Evolutionary conservation across 2,888 invertebrate species (phyloP).

Genomic region (Drosophila peninsularis): DNA sequence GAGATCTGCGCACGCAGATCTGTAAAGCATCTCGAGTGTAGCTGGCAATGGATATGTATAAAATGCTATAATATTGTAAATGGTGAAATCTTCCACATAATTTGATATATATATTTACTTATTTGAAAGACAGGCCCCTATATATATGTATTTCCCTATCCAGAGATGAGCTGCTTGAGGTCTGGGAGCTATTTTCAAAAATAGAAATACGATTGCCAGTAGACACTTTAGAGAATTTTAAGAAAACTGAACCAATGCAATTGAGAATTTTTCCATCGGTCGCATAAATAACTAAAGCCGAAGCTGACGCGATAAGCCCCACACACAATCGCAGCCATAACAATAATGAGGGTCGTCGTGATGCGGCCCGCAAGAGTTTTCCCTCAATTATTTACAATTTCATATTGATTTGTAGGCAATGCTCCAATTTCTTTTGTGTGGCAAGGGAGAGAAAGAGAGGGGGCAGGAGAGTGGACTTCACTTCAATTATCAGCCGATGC

Average conservation of each 20-base stretch:
- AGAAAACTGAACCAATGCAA: slow-evolving; percentile 57
- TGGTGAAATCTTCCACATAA: slow-evolving; percentile 7
- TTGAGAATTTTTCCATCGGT: slow-evolving; percentile 58
- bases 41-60: not conserved
- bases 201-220: slow-evolving; percentile 43
- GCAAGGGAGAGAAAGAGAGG: too few relatives aligned
- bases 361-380: slow-evolving; percentile 19
- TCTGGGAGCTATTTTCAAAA: slow-evolving; percentile 42
- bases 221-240: slow-evolving; percentile 32
- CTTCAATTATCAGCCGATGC: slow-evolving; percentile 56
- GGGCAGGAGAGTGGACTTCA: not conserved
- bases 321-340: slow-evolving; percentile 32
- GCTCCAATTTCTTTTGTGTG: slow-evolving; percentile 5
- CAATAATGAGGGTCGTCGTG: slow-evolving; percentile 69
- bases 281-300: slow-evolving; percentile 48
- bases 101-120: slow-evolving; percentile 10
- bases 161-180: slow-evolving; percentile 34
- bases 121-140: slow-evolving; percentile 38
- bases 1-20: slow-evolving; percentile 45
- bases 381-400: slow-evolving; percentile 71
- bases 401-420: slow-evolving; percentile 63
- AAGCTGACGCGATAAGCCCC: slow-evolving; percentile 52
- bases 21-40: slow-evolving; percentile 2
- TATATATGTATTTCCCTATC: not conserved
- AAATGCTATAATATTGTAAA: slow-evolving; percentile 20